Evolutionary conservation across 2,797 vertebrate genomes (phyloP).

Genomic region (Sebastes vulpes): DNA sequence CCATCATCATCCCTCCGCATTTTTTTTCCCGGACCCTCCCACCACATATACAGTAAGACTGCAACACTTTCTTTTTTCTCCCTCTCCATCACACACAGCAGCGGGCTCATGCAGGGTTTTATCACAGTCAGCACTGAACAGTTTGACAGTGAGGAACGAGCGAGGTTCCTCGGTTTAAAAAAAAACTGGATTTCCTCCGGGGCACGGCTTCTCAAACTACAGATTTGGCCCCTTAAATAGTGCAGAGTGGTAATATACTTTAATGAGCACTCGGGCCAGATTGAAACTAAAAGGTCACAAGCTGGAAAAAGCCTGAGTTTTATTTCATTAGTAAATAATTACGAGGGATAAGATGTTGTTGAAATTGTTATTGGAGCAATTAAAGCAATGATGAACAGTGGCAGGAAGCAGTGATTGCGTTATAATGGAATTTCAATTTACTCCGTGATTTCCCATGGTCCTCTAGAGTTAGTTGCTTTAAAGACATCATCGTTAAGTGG

Average conservation of each 20-base stretch:
- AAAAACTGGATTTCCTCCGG: slow-evolving; percentile 54
- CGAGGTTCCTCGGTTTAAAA: slow-evolving; percentile 33
- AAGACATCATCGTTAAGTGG: background rate
- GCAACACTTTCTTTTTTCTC: background rate
- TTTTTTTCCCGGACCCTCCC: background rate
- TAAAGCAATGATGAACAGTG: background rate
- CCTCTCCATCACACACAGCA: background rate
- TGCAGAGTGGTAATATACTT: slow-evolving; percentile 59
- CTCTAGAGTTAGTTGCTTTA: background rate
- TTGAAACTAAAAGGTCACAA: slow-evolving; percentile 2
- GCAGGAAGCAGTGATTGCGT: background rate
- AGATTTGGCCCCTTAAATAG: slow-evolving; percentile 53
- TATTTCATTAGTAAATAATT: background rate
- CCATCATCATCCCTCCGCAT: background rate
- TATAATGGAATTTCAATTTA: slow-evolving; percentile 7
- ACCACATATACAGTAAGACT: slow-evolving; percentile 2
- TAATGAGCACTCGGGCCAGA: slow-evolving; percentile 55
- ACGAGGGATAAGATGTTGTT: background rate
- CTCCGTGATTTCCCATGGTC: background rate
- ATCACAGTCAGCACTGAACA: slow-evolving; percentile 58
- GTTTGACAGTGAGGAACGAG: slow-evolving; percentile 71
- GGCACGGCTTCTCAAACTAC: slow-evolving; percentile 43
- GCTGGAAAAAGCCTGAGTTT: background rate
- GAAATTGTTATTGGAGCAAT: background rate
- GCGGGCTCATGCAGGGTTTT: slow-evolving; percentile 36